Evolutionary conservation across 2,888 invertebrate species (phyloP).

Genomic region (Oscheius myriophilus): DNA sequence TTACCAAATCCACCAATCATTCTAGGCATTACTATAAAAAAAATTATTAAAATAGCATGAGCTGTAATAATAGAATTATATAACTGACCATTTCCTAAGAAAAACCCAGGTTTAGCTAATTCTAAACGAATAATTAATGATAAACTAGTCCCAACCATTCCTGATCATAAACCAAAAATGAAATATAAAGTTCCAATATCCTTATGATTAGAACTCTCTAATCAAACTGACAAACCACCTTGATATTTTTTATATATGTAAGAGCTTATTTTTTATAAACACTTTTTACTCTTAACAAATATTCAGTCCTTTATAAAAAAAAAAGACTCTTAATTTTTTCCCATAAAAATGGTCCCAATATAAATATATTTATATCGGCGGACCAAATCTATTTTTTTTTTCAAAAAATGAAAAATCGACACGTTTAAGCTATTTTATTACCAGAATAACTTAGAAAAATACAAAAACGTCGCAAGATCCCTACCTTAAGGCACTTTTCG

Average conservation of each 20-base stretch:
- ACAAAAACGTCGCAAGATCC: no score
- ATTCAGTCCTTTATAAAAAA: slow-evolving; percentile 37
- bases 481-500: no score
- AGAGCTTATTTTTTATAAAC: no score
- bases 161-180: slow-evolving; percentile 76
- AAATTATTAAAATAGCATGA: no score
- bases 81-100: slow-evolving; percentile 82
- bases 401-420: no score
- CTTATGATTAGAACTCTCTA: slow-evolving; percentile 76
- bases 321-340: slow-evolving; percentile 18
- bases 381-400: no score
- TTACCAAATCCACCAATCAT: slow-evolving; percentile 83
- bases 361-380: no score
- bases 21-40: slow-evolving; percentile 78
- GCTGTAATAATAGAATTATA: slow-evolving; percentile 84
- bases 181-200: slow-evolving; percentile 82
- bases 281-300: no score
- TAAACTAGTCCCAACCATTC: slow-evolving; percentile 80
- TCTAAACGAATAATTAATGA: slow-evolving; percentile 81
- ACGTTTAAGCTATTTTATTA: no score
- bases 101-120: slow-evolving; percentile 78
- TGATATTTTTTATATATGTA: slow-evolving; percentile 58
- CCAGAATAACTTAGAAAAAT: no score
- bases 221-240: slow-evolving; percentile 55
- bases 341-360: slow-evolving; percentile 50